Base-by-base conservation (phyloP, 1,140 invertebrate species). In the Adoxophyes honmai region DNA sequence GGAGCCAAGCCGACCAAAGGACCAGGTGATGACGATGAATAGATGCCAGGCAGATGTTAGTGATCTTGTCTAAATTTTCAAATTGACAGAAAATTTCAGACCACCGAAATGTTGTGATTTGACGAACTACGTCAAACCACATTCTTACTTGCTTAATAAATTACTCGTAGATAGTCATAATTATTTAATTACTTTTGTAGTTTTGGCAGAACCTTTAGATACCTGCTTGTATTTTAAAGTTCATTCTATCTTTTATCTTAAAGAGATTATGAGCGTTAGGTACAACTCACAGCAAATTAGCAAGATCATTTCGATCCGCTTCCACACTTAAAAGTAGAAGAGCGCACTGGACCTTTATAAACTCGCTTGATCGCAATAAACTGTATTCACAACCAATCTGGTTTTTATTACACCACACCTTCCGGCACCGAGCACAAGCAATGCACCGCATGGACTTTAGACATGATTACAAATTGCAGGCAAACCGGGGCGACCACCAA, bases 381-480 rank as follows among this genome's bases (percentile, higher is more conserved):
- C 72, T 73, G 71, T 85, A 64, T 86, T 76, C 81, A 86, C 79
- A 61, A 70, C 61, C 77, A 77, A 85, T 73, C 82, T 88, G 82
- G 85, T 86, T 88, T 88, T 85, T 83, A 86, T 88, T 85, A 88
- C 85, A 88, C 85, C 85, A 85, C 77, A 84, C 81, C 79, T 67
- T 64, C 65, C 73, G 73, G 82, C 82, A 86, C 81, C 53, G 6
- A 53, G 55, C 64, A 71, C 70, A 74, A 73, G 73, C 74, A 73
- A 58, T 57, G 64, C 62, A 68, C 68, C 67, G 79, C 66, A 51
- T 58, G 66, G 63, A 73, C 66, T 75, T 83, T 71, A 82, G 76
- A 78, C 77, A 74, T 78, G 48, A 75, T 81, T 84, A 73, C 65
- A 73, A 73, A 78, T 86, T 88, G 67, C 86, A 86, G 86, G 86